Percentiles rank a stretch among this genome's conserved stretches.
These are phyloP conservation scores for Xylophagus ater DNA, from an alignment of 2,888 invertebrate genomes.

Conservation along the genomic window DNA sequence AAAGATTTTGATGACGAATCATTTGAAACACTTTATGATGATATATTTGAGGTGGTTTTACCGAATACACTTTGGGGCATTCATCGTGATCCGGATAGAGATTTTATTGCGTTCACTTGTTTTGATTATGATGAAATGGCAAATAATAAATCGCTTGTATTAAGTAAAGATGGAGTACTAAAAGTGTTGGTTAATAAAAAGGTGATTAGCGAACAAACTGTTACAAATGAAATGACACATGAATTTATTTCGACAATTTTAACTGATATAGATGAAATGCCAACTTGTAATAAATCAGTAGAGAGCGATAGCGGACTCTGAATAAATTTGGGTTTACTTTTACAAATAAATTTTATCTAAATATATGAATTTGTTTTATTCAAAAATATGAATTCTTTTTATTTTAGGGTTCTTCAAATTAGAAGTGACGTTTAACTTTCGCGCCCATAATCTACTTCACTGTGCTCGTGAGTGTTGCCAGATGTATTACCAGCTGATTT, in stretches of 20 bases:
- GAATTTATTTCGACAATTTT: slow-evolving; percentile 7
- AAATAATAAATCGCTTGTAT: slow-evolving; percentile 9
- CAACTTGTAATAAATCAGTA: too few species aligned
- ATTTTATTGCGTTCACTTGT: slow-evolving; percentile 14
- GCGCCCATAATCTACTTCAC: too few species aligned
- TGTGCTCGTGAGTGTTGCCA: too few species aligned
- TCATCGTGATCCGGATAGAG: slow-evolving; percentile 15
- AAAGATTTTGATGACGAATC: too few species aligned
- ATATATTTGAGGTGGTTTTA: slow-evolving; percentile 17
- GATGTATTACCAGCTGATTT: too few species aligned
- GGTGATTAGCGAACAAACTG: slow-evolving; percentile 1
- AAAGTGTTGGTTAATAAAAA: neutral
- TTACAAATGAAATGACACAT: neutral
- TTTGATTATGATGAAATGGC: slow-evolving; percentile 11
- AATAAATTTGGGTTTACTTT: too few species aligned
- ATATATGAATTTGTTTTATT: too few species aligned
- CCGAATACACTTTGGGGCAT: slow-evolving; percentile 17
- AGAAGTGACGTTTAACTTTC: too few species aligned
- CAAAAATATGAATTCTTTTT: too few species aligned
- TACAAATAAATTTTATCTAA: too few species aligned
- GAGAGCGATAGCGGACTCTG: too few species aligned
- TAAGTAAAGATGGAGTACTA: slow-evolving; percentile 1
- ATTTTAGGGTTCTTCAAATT: too few species aligned
- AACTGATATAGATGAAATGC: slow-evolving; percentile 7
- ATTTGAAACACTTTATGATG: slow-evolving; percentile 16